These are phyloP conservation scores for Paramormyrops hopkinsi DNA, from an alignment of 2,797 vertebrate genomes.

Conservation along the genomic window DNA sequence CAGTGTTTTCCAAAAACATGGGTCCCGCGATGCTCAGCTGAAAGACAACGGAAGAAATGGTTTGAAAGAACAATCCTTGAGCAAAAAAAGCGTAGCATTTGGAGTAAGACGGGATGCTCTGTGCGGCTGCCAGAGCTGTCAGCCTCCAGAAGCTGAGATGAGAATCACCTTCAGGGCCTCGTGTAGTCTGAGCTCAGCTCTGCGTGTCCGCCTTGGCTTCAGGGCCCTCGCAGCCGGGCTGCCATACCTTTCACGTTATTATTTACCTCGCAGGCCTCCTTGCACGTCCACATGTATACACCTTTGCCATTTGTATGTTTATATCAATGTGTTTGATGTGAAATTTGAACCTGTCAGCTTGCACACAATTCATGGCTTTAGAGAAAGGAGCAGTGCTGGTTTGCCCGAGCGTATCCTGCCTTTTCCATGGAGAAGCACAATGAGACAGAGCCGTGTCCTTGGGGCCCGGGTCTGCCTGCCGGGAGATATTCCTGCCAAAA, in stretches of 20 bases:
- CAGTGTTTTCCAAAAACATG: neutral
- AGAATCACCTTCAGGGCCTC: neutral
- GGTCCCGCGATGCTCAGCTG: neutral
- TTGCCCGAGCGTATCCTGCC: neutral
- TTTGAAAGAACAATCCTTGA: constrained; percentile 4
- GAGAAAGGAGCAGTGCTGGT: neutral
- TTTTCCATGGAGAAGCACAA: neutral
- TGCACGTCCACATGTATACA: neutral
- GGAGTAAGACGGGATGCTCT: neutral
- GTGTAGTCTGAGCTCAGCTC: neutral
- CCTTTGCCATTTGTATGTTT: neutral
- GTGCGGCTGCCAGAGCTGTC: neutral
- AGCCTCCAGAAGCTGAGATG: neutral
- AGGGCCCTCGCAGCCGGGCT: neutral
- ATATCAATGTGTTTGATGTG: neutral
- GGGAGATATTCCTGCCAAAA: neutral
- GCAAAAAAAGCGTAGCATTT: neutral
- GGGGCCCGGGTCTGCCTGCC: neutral
- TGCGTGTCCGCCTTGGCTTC: neutral
- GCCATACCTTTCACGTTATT: neutral
- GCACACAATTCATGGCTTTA: neutral
- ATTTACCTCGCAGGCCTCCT: neutral
- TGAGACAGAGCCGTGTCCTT: neutral
- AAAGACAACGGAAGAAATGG: neutral
- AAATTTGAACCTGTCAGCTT: neutral